These are phyloP conservation scores for Carcharodon carcharias DNA, from an alignment of 2,797 vertebrate species.

Conservation along the genomic window DNA sequence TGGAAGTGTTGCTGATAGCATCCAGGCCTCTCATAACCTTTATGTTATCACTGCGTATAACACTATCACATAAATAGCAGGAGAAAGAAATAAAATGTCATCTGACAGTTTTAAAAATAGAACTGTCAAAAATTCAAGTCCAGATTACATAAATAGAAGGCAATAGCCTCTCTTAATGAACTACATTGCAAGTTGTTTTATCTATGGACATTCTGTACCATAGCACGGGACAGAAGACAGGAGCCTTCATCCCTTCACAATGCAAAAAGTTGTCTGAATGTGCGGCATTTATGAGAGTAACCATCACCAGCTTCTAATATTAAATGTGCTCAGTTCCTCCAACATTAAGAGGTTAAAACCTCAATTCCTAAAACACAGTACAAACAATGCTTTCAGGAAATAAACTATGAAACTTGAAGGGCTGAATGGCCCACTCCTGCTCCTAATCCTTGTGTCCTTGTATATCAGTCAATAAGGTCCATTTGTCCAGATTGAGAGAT, in stretches of 20 bases:
- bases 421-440: no score
- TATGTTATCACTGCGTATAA: neutral
- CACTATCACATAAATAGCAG: neutral
- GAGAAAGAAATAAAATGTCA: neutral
- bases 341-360: neutral
- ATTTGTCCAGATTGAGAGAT: neutral
- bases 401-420: neutral
- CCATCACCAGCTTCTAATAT: neutral
- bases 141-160: neutral
- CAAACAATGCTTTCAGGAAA: neutral
- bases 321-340: neutral
- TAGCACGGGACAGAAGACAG: neutral
- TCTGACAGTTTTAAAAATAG: conserved; percentile 5
- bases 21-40: neutral
- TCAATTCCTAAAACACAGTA: neutral
- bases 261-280: neutral
- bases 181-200: neutral
- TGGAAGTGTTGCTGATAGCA: neutral
- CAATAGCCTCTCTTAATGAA: neutral
- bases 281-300: no score
- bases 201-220: neutral
- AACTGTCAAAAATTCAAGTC: neutral
- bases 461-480: neutral
- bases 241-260: neutral
- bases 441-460: no score